Evolutionary conservation across 2,888 invertebrate species (phyloP).

Genomic region (Euproctis similis): DNA sequence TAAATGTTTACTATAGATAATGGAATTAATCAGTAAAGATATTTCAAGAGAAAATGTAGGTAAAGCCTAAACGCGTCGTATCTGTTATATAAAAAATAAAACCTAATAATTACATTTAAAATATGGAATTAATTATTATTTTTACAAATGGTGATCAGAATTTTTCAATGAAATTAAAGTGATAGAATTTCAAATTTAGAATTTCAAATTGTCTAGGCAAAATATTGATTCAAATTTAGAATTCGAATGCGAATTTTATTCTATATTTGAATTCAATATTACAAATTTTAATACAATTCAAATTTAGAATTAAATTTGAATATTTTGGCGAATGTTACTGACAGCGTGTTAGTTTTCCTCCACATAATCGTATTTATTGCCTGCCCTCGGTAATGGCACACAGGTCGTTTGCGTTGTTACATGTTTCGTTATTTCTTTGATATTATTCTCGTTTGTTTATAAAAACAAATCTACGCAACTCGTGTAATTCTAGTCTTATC

Average conservation of each 20-base stretch:
- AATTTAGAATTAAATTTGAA: slow-evolving; percentile 2
- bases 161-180: too few relatives aligned
- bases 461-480: slow-evolving; percentile 37
- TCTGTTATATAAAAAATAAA: slow-evolving; percentile 44
- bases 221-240: neutral
- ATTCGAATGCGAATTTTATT: neutral
- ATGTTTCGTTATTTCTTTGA: slow-evolving; percentile 23
- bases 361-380: slow-evolving; percentile 46
- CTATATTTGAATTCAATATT: too few relatives aligned
- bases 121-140: too few relatives aligned
- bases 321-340: slow-evolving; percentile 22
- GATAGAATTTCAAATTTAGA: too few relatives aligned
- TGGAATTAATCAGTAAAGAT: slow-evolving; percentile 49
- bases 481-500: slow-evolving; percentile 69
- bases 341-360: slow-evolving; percentile 54
- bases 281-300: slow-evolving; percentile 1
- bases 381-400: slow-evolving; percentile 63
- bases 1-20: slow-evolving; percentile 65
- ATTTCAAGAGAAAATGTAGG: slow-evolving; percentile 37
- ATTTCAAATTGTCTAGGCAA: too few relatives aligned
- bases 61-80: slow-evolving; percentile 42
- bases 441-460: slow-evolving; percentile 20
- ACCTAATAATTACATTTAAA: slow-evolving; percentile 3
- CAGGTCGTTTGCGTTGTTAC: slow-evolving; percentile 60
- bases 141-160: too few relatives aligned